phyloP scores from a whole-genome alignment of 2,113 vertebrate genomes.

The Rutilus rutilus region DNA sequence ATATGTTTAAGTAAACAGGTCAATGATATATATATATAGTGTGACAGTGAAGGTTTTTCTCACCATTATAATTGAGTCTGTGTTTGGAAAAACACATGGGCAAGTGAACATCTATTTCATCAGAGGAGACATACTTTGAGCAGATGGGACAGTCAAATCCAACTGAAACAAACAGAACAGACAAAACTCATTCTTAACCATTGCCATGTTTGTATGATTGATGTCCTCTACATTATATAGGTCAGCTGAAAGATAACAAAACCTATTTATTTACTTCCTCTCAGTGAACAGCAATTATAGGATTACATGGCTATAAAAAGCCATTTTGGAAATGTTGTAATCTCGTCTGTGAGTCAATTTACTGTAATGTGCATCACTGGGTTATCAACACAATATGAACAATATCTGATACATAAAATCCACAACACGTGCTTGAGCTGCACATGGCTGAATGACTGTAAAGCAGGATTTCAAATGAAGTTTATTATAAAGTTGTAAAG shows the following conservation, averaged over 20 bases:
- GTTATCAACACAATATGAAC: neutral
- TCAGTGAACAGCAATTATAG: neutral
- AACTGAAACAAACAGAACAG: conserved; percentile 59
- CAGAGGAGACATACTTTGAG: conserved; percentile 92
- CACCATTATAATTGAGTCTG: conserved; percentile 96
- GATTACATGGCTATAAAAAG: neutral
- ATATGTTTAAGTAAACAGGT: neutral
- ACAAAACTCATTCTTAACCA: neutral
- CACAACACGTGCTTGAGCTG: neutral
- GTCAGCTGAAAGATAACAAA: neutral
- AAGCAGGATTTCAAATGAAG: neutral
- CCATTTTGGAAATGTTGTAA: neutral
- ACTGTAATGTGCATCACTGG: neutral
- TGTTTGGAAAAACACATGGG: conserved; percentile 97
- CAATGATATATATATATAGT: neutral
- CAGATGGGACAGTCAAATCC: conserved; percentile 97
- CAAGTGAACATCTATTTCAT: conserved; percentile 96
- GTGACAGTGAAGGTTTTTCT: conserved; percentile 64
- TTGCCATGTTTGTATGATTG: neutral
- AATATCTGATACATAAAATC: neutral
- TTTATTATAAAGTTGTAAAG: neutral
- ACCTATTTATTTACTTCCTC: neutral
- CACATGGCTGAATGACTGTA: neutral
- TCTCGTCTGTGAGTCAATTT: neutral
- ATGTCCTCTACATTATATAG: neutral